Evolutionary conservation across 2,888 invertebrate genomes (phyloP).

Genomic region (Dynastes maya): DNA sequence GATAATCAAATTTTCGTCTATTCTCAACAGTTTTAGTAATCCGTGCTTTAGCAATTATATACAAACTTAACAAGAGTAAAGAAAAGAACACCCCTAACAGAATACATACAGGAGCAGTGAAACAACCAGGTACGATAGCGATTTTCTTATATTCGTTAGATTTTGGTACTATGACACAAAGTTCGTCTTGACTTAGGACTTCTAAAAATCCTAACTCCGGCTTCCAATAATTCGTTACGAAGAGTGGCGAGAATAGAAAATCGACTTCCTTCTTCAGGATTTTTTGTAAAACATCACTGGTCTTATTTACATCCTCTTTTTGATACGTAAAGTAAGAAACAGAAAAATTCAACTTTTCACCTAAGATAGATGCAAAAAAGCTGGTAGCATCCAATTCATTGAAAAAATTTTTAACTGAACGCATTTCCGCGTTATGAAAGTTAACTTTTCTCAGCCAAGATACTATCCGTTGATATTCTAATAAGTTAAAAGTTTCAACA

Average conservation of each 20-base stretch:
- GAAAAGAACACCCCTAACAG: conserved; percentile 61
- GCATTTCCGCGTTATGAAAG: neutral
- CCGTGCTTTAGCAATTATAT: conserved; percentile 50
- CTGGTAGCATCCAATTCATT: neutral
- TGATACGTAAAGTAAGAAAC: conserved; percentile 1
- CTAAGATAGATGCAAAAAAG: neutral
- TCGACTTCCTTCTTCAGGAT: conserved; percentile 65
- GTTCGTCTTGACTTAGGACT: conserved; percentile 67
- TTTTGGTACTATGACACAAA: conserved; percentile 69
- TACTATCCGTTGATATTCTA: neutral
- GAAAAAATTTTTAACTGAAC: conserved; percentile 17
- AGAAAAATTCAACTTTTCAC: conserved; percentile 10
- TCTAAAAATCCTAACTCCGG: conserved; percentile 66
- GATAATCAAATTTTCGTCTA: conserved; percentile 38
- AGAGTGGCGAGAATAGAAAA: conserved; percentile 67
- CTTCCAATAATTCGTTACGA: conserved; percentile 69
- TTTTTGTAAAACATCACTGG: conserved; percentile 67
- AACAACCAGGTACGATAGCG: conserved; percentile 67
- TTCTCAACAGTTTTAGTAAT: neutral
- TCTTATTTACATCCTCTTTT: conserved; percentile 58
- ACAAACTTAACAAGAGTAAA: conserved; percentile 40
- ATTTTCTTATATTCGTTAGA: conserved; percentile 68
- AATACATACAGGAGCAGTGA: conserved; percentile 66
- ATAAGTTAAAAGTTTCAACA: neutral
- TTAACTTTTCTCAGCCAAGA: neutral